Base-by-base conservation (phyloP, 2,888 invertebrate genomes). In the Sesia apiformis region DNA sequence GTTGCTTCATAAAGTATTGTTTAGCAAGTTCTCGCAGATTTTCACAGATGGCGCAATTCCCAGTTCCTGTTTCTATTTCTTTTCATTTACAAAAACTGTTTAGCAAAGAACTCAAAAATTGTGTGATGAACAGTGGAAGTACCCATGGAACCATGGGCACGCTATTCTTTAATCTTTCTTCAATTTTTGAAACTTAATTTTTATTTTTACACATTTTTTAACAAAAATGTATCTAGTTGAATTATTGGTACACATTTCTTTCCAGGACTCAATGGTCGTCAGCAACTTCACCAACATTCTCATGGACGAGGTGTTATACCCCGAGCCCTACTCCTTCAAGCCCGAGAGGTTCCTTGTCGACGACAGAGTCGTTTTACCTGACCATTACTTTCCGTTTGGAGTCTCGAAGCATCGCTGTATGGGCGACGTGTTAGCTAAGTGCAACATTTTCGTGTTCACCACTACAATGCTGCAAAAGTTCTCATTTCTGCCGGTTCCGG, bases 361-460 rank as follows among this genome's bases (percentile, higher is more conserved):
- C 53, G 91, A 92, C 0, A 93, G 93, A 60, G 76, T 93, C 1
- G 75, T 81, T 39, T 70, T 93, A 1, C 94, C 94, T 0, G 94
- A 95, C 23, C 89, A 91, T 49, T 95, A 92, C 69, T 91, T 94
- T 62, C 96, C 96, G 0, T 96, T 96, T 67, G 95, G 96, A 8
- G 82, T 93, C 53, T 94, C 95, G 0, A 94, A 93, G 64, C 95
- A 94, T 70, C 92, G 96, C 53, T 96, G 96, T 69, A 92, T 96
- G 92, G 96, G 96, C 0, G 96, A 96, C 69, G 76, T 83, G 0
- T 63, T 90, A n/a, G 94, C 94, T 0, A 93, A 93, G 66, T 94
- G 94, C 64, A 96, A 95, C 67, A 90, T 96, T 53, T 96, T 96
- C 69, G 76, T 95, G 41, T 94, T 96, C 66, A 92, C 92, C 0